Evolutionary conservation across 2,888 invertebrate species (phyloP), one percentile per base, ranked within the genome.

Genomic region (Himalopsyche anomala): DNA sequence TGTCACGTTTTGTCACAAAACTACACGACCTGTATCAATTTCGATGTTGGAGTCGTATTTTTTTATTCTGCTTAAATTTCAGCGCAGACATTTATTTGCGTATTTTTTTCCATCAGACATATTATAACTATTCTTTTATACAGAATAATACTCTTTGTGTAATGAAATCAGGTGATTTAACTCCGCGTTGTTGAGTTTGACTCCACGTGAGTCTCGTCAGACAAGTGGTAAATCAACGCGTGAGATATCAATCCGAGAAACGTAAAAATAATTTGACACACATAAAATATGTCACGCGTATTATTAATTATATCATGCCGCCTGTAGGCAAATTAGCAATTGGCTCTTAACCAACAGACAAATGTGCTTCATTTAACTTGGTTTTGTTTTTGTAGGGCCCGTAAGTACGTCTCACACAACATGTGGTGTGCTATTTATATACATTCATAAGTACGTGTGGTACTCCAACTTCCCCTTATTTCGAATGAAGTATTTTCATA

Each of bases 251-350:
- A 15, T 12, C 51, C 12, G 15, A 15, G 38, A 74, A 36, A 36
- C 15, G 36, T 36, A 15, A 74, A 74, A 74, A 74, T 74, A 74
- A 74, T 74, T 74, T 74, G 74, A 74, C 74, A 74, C 74, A 74
- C 12, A 74, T 74, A 36, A 74, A 28, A 74, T 74, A 38, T 74
- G 28, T 74, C 28, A 74, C 36, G 12, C 36, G 19, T 74, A 74
- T 12, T 38, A 74, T 74, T 74, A 38, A 36, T 36, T 51, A 51
- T 15, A 15, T 74, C 15, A 38, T 12, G 12, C 15, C 74, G 74
- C 36, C 15, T 38, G 12, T 74, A 36, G 36, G 36, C 36, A 36
- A 74, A 74, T 74, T 74, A 74, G 74, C 74, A 74, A 51, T 74
- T 36, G 36, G 36, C 19, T 62, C 8, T 3, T 38, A 51, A 51